phyloP scores from a whole-genome alignment of 2,113 vertebrate genomes.

The Percopsis transmontana region DNA sequence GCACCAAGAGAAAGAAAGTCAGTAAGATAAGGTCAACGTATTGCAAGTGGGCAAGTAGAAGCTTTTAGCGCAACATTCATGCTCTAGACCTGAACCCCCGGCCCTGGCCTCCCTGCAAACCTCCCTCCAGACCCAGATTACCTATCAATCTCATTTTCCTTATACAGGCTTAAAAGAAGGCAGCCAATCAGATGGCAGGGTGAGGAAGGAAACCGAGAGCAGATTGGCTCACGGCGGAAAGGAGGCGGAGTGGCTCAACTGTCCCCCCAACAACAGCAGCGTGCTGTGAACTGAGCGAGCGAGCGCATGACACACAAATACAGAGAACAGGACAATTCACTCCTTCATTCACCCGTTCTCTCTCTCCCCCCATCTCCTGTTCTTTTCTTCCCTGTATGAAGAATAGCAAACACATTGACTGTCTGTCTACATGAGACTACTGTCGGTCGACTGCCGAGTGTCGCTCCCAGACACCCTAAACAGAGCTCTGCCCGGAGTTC shows the following conservation, averaged over 20 bases:
- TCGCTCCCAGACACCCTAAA: conserved; percentile 41
- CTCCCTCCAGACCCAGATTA: conserved; percentile 51
- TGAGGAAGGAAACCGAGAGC: conserved; percentile 47
- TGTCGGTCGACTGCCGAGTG: conserved; percentile 44
- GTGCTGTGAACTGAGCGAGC: conserved; percentile 60
- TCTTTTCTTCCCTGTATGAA: conserved; percentile 4
- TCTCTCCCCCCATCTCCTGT: not conserved
- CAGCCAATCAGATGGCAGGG: conserved; percentile 68
- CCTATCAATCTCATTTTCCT: conserved; percentile 75
- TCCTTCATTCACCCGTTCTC: conserved; percentile 24
- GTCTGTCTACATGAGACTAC: conserved; percentile 1
- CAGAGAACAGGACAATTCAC: conserved; percentile 24
- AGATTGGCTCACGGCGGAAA: conserved; percentile 62
- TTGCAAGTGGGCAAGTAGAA: not conserved
- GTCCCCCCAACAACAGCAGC: conserved; percentile 75
- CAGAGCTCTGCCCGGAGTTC: conserved; percentile 34
- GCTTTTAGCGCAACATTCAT: not conserved
- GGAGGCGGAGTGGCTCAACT: conserved; percentile 55
- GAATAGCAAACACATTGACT: conserved; percentile 14
- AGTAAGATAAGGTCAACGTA: too few relatives aligned
- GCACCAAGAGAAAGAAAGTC: too few relatives aligned
- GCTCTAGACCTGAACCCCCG: conserved; percentile 5
- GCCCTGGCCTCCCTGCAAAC: conserved; percentile 15
- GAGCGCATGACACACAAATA: conserved; percentile 16
- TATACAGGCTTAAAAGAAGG: conserved; percentile 45